Conservation (phyloP, 2,888 invertebrate species). For the Archips xylosteana region DNA sequence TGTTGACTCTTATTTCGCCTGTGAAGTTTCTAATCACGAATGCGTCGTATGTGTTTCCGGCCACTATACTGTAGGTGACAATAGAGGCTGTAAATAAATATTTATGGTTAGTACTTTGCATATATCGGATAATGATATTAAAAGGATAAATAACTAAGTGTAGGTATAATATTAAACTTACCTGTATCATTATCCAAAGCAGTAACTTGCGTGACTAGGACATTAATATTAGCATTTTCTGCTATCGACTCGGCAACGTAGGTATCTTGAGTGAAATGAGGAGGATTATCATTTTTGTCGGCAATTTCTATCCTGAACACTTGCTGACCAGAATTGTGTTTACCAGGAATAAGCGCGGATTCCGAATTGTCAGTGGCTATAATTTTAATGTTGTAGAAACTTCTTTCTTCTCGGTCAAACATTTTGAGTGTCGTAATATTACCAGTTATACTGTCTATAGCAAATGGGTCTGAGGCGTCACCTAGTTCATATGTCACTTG, state of each 20-base stretch:
- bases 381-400: conserved; percentile 95
- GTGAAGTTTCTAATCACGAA: conserved; percentile 94
- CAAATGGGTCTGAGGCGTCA: conserved; percentile 90
- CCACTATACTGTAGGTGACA: conserved; percentile 94
- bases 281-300: conserved; percentile 98
- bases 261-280: conserved; percentile 91
- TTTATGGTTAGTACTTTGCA: conserved; percentile 1
- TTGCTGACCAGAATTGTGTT: conserved; percentile 92
- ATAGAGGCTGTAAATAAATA: conserved; percentile 87
- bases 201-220: conserved; percentile 93
- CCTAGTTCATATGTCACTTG: conserved; percentile 92
- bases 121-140: background rate
- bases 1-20: conserved; percentile 93
- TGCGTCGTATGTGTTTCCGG: conserved; percentile 94
- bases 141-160: background rate
- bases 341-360: conserved; percentile 88
- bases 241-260: conserved; percentile 91
- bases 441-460: conserved; percentile 94
- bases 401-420: conserved; percentile 95
- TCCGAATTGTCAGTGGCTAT: conserved; percentile 96
- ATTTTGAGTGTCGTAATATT: conserved; percentile 92
- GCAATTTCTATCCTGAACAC: conserved; percentile 96
- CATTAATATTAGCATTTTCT: conserved; percentile 94
- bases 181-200: conserved; percentile 95
- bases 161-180: conserved; percentile 46